Evolutionary conservation across 2,888 invertebrate species (phyloP).

Genomic region (Epinotia demarniana): DNA sequence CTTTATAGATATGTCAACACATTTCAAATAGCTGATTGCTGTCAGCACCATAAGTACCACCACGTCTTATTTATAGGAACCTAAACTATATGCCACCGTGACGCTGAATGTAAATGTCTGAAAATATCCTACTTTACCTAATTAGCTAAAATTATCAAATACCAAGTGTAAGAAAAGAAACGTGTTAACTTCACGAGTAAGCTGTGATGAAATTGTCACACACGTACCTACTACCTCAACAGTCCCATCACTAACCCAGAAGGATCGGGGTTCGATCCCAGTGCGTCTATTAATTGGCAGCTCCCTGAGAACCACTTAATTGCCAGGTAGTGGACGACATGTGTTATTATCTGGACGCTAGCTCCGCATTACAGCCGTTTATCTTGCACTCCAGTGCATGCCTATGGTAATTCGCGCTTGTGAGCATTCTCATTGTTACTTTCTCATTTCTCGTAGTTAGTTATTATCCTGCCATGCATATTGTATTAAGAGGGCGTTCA

Average conservation of each 20-base stretch:
- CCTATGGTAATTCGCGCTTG: constrained; percentile 63
- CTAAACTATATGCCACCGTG: background rate
- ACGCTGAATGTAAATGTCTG: background rate
- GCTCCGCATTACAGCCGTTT: constrained; percentile 68
- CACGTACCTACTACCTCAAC: background rate
- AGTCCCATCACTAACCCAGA: constrained; percentile 18
- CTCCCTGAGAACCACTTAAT: constrained; percentile 70
- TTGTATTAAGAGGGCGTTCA: no score
- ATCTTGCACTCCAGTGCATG: constrained; percentile 65
- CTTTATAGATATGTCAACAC: no score
- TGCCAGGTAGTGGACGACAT: constrained; percentile 56
- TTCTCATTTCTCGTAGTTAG: constrained; percentile 45
- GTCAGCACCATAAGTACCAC: background rate
- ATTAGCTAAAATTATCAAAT: background rate
- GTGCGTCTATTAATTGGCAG: constrained; percentile 68
- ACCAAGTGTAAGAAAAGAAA: background rate
- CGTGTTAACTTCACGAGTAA: background rate
- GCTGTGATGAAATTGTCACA: background rate
- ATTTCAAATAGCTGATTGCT: background rate
- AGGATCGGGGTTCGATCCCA: constrained; percentile 56
- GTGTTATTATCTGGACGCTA: constrained; percentile 72
- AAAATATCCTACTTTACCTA: background rate
- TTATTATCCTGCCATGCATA: constrained; percentile 34
- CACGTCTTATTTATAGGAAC: background rate
- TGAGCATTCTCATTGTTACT: constrained; percentile 57